Percentiles rank a stretch among this genome's conserved stretches.
These are phyloP conservation scores for Ranitomeya variabilis DNA, from an alignment of 2,113 vertebrate genomes.

Conservation along the genomic window DNA sequence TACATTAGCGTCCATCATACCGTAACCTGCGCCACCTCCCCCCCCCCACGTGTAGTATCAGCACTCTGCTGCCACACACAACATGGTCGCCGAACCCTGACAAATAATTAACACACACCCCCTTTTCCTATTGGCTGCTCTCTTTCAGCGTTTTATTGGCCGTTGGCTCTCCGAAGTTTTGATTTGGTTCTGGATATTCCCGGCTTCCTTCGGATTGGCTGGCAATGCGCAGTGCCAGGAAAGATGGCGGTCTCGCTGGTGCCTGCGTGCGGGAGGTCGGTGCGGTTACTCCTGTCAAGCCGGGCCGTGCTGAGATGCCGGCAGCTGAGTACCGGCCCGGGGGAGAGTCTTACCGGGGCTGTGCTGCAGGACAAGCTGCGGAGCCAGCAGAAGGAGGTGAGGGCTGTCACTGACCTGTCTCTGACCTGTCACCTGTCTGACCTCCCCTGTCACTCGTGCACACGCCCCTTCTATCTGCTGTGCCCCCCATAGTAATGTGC, in stretches of 20 bases:
- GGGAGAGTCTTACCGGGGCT: conserved; percentile 23
- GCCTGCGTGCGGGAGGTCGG: conserved; percentile 47
- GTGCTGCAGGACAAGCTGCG: conserved; percentile 56
- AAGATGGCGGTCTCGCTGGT: conserved; percentile 61
- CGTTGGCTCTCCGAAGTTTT: no score
- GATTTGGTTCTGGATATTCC: background rate
- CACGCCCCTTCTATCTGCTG: no score
- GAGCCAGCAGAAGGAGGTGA: conserved; percentile 43
- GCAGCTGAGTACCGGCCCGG: conserved; percentile 24
- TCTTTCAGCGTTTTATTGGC: background rate
- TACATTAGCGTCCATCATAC: no score
- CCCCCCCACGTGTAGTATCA: background rate
- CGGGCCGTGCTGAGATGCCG: background rate
- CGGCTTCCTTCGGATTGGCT: conserved; percentile 47
- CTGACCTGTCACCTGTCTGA: background rate
- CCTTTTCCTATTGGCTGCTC: conserved; percentile 1
- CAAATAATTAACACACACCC: background rate
- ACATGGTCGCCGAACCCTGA: background rate
- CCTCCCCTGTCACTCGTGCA: background rate
- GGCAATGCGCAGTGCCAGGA: background rate
- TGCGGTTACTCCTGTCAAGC: background rate
- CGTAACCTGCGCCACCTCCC: background rate
- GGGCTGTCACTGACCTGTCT: background rate
- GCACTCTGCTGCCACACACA: conserved; percentile 14
- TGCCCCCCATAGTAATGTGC: background rate